These are phyloP conservation scores for Rhincodon typus DNA, from an alignment of 2,797 vertebrate species.

Conservation along the genomic window DNA sequence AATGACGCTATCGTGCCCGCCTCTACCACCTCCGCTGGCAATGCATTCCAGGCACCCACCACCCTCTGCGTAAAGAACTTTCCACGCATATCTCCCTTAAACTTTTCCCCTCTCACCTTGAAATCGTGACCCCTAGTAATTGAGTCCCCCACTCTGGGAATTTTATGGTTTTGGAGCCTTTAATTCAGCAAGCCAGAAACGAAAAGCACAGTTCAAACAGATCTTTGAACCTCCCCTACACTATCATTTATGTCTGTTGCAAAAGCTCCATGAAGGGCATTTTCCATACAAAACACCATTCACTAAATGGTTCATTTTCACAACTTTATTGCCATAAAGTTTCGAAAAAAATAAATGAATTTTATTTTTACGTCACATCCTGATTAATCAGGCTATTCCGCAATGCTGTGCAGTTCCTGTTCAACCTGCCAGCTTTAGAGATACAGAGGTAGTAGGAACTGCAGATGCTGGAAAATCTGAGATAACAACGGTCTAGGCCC, in stretches of 20 bases:
- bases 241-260: background rate
- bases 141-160: background rate
- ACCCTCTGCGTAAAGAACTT: no score
- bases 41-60: no score
- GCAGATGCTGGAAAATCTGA: no score
- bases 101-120: no score
- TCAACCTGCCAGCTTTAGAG: background rate
- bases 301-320: no score
- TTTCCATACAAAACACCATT: no score
- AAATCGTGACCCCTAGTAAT: no score
- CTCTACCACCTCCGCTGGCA: no score
- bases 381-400: background rate
- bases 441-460: no score
- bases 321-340: background rate
- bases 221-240: background rate
- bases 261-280: background rate
- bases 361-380: background rate
- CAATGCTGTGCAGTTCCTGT: background rate
- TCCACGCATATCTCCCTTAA: no score
- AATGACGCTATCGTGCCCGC: no score
- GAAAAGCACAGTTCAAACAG: background rate
- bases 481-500: no score
- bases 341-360: background rate
- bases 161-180: background rate
- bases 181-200: background rate